Conservation (phyloP, 2,888 invertebrate species). For the Cremastinae sp. region DNA sequence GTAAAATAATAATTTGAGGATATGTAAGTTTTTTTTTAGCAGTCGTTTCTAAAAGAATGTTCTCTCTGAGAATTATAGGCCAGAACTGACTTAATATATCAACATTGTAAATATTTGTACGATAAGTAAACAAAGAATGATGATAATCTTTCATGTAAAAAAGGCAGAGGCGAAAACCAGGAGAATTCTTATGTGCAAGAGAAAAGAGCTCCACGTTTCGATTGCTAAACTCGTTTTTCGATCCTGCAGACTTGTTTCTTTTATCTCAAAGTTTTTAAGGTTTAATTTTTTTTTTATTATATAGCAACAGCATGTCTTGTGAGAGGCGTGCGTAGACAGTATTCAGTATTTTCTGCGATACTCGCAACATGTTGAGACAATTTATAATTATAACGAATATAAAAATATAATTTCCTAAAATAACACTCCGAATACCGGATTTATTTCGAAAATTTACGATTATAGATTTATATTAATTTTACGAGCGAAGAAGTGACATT, state of each 20-base stretch:
- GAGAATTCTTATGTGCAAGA: slow-evolving; percentile 34
- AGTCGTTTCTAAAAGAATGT: slow-evolving; percentile 28
- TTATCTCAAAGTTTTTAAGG: slow-evolving; percentile 20
- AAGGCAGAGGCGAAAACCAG: slow-evolving; percentile 7
- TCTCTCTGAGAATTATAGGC: slow-evolving; percentile 60
- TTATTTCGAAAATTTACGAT: slow-evolving; percentile 13
- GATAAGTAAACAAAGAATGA: slow-evolving; percentile 67
- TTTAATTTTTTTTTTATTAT: slow-evolving; percentile 9
- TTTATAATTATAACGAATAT: slow-evolving; percentile 49
- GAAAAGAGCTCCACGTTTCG: slow-evolving; percentile 41
- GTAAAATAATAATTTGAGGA: slow-evolving; percentile 13
- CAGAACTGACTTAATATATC: slow-evolving; percentile 74
- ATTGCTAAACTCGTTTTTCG: slow-evolving; percentile 33
- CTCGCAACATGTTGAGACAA: slow-evolving; percentile 56
- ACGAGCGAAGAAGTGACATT: not conserved
- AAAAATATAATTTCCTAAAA: slow-evolving; percentile 63
- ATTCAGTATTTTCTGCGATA: slow-evolving; percentile 62
- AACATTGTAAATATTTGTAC: slow-evolving; percentile 76
- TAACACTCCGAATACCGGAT: slow-evolving; percentile 40
- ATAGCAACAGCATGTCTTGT: slow-evolving; percentile 26
- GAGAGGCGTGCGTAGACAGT: slow-evolving; percentile 26
- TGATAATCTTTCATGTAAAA: slow-evolving; percentile 42
- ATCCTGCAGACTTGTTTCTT: slow-evolving; percentile 27
- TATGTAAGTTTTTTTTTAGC: slow-evolving; percentile 21
- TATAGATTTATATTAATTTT: not conserved